Conservation (phyloP, 2,113 vertebrate genomes). For the Eulemur rufifrons region DNA sequence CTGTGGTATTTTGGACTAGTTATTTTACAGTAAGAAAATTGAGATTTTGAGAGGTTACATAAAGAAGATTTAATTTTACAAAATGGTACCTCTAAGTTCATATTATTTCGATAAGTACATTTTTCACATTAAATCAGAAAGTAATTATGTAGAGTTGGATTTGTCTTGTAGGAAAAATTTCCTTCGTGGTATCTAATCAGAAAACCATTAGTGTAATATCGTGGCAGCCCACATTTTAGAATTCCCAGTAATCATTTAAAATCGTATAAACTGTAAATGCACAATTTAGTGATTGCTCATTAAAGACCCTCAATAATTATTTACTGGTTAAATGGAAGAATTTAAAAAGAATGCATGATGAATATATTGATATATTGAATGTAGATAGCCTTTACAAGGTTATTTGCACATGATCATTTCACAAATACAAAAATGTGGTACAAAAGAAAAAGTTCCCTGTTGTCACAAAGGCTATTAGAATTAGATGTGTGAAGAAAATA, state of each 20-base stretch:
- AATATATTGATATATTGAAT: not conserved
- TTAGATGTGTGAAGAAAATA: not conserved
- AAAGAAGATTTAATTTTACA: not conserved
- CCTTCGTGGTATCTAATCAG: not conserved
- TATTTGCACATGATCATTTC: not conserved
- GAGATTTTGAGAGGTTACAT: not conserved
- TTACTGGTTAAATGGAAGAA: not conserved
- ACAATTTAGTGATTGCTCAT: not conserved
- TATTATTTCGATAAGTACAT: not conserved
- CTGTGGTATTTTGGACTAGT: not conserved
- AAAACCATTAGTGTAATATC: not conserved
- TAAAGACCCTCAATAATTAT: not conserved
- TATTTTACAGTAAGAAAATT: not conserved
- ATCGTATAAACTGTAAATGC: not conserved
- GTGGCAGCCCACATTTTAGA: not conserved
- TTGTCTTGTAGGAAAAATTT: not conserved
- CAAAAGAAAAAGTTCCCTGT: not conserved
- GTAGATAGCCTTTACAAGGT: not conserved
- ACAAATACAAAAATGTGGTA: not conserved
- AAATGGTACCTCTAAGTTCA: not conserved
- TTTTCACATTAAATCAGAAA: conserved; percentile 11
- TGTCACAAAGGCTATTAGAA: not conserved
- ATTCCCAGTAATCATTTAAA: not conserved
- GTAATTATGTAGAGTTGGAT: not conserved
- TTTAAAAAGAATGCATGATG: not conserved